These are phyloP conservation scores for Scaptodrosophila lebanonensis DNA, from an alignment of 1,140 invertebrate species.

Conservation along the genomic window DNA sequence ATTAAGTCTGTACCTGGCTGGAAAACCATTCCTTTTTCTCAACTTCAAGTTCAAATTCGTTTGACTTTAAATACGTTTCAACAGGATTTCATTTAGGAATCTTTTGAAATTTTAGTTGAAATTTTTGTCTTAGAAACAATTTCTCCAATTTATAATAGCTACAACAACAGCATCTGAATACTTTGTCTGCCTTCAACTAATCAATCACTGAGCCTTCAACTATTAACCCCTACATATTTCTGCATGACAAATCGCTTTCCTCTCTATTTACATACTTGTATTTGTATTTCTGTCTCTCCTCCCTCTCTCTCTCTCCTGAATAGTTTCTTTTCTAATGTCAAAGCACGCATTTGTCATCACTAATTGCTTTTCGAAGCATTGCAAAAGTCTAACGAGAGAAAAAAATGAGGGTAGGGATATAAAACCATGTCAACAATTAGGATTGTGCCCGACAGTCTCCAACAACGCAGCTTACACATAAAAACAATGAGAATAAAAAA, in stretches of 20 bases:
- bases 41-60: too few relatives aligned
- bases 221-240: constrained; percentile 43
- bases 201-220: constrained; percentile 31
- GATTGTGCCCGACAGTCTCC: constrained; percentile 8
- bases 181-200: constrained; percentile 11
- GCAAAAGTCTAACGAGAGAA: constrained; percentile 12
- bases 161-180: too few relatives aligned
- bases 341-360: constrained; percentile 48
- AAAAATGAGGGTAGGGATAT: constrained; percentile 1
- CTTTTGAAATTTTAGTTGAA: too few relatives aligned
- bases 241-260: constrained; percentile 35
- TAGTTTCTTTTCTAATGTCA: constrained; percentile 21
- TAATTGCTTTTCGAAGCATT: constrained; percentile 63
- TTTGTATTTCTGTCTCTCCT: too few relatives aligned
- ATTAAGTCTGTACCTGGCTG: too few relatives aligned
- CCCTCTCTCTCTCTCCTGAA: too few relatives aligned
- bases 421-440: constrained; percentile 29
- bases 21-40: too few relatives aligned
- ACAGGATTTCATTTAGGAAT: too few relatives aligned
- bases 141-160: too few relatives aligned
- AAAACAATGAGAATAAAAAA: constrained; percentile 11
- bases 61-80: too few relatives aligned
- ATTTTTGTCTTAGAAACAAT: too few relatives aligned
- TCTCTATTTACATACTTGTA: too few relatives aligned
- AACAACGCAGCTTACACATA: constrained; percentile 10